phyloP scores from a whole-genome alignment of 2,888 invertebrate genomes.

The Brachycybe producta region DNA sequence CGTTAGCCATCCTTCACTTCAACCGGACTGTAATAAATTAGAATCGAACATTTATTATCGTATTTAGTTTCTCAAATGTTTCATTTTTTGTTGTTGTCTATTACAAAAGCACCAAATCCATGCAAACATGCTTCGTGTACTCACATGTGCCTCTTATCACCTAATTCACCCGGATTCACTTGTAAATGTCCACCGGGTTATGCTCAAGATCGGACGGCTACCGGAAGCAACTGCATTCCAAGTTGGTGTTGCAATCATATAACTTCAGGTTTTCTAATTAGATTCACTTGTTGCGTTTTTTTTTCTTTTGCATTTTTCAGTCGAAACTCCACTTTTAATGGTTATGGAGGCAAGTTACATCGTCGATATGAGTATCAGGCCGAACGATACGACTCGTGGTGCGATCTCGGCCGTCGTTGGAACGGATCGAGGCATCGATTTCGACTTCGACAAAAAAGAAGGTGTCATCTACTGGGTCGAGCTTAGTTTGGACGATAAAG shows the following conservation, averaged over 20 bases:
- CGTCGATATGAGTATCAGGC: conserved; percentile 63
- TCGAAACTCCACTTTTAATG: conserved; percentile 78
- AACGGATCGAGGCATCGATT: conserved; percentile 68
- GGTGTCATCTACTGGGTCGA: conserved; percentile 80
- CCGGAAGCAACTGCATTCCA: conserved; percentile 23
- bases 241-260: conserved; percentile 24
- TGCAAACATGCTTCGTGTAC: conserved; percentile 63
- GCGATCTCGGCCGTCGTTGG: conserved; percentile 77
- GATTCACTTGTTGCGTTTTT: not conserved
- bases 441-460: conserved; percentile 81
- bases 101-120: conserved; percentile 49
- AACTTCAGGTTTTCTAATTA: not conserved
- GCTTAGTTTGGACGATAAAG: conserved; percentile 46
- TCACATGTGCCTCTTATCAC: conserved; percentile 84
- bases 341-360: conserved; percentile 62
- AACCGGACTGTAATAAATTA: conserved; percentile 43
- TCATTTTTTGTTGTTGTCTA: not conserved
- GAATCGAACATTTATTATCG: not conserved
- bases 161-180: conserved; percentile 53
- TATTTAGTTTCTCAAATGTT: not conserved
- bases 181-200: conserved; percentile 89
- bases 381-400: conserved; percentile 57
- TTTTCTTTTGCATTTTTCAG: conserved; percentile 33
- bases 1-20: conserved; percentile 86
- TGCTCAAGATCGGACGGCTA: conserved; percentile 23